These are phyloP conservation scores for Pteronotus mesoamericanus DNA, from an alignment of 2,797 vertebrate species.

Conservation along the genomic window DNA sequence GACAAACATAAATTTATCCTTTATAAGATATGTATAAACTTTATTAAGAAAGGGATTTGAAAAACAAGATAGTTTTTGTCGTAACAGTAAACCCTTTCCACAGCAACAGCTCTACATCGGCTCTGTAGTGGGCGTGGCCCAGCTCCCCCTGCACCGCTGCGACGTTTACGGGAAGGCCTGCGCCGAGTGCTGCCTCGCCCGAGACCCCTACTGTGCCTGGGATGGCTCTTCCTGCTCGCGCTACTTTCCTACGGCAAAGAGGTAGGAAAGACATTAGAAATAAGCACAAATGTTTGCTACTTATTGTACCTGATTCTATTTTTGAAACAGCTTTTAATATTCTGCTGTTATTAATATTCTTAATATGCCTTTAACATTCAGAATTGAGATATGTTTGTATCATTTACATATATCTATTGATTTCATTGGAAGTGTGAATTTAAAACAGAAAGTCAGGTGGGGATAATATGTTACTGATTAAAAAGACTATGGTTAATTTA, in stretches of 20 bases:
- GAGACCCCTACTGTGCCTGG: conserved; percentile 99
- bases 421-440: background rate
- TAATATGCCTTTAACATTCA: background rate
- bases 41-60: background rate
- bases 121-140: conserved; percentile 91
- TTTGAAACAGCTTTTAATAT: background rate
- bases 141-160: conserved; percentile 96
- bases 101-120: conserved; percentile 98
- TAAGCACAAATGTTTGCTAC: background rate
- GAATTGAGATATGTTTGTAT: background rate
- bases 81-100: conserved; percentile 54
- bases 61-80: background rate
- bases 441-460: background rate
- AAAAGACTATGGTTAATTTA: background rate
- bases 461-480: background rate
- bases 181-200: conserved; percentile 96
- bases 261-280: conserved; percentile 81
- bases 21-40: background rate
- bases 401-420: background rate
- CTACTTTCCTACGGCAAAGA: conserved; percentile 98
- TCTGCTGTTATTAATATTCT: no score
- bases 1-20: background rate
- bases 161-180: conserved; percentile 97
- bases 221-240: conserved; percentile 96
- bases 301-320: background rate